A percentile compares a stretch with the other conserved stretches of the same genome.
These are phyloP conservation scores for Bruchidius siliquastri DNA, from an alignment of 2,888 invertebrate genomes.

Conservation along the genomic window DNA sequence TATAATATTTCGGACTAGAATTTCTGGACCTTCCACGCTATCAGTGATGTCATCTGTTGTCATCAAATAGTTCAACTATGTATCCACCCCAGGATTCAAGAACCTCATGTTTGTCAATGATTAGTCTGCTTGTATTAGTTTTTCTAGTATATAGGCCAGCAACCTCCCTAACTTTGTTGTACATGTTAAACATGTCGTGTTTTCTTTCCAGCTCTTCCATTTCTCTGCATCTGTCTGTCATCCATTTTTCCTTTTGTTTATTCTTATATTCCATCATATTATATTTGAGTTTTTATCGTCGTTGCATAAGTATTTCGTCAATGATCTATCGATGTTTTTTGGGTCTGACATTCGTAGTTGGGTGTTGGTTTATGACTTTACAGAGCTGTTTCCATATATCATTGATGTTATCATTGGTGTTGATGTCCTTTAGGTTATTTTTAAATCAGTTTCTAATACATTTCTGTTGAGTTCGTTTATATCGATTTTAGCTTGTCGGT, in stretches of 20 bases:
- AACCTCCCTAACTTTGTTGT: constrained; percentile 6
- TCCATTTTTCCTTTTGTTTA: constrained; percentile 10
- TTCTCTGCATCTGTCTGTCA: constrained; percentile 10
- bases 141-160: constrained; percentile 5
- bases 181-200: constrained; percentile 10
- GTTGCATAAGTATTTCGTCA: too few relatives aligned
- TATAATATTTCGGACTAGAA: neutral
- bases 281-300: too few relatives aligned
- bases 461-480: too few relatives aligned
- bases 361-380: too few relatives aligned
- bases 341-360: too few relatives aligned
- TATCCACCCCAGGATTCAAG: constrained; percentile 5
- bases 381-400: too few relatives aligned
- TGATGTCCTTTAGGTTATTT: too few relatives aligned
- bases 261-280: constrained; percentile 5
- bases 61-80: constrained; percentile 6
- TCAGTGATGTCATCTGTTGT: neutral
- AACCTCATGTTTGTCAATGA: neutral
- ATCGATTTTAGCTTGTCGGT: too few relatives aligned
- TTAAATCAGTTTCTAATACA: too few relatives aligned
- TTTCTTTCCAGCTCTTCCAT: constrained; percentile 13
- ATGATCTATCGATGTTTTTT: too few relatives aligned
- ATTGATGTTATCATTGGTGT: too few relatives aligned
- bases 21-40: constrained; percentile 2
- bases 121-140: neutral